Percentiles rank a stretch among this genome's conserved stretches.
Evolutionary conservation across 1,140 invertebrate genomes (phyloP).

Genomic region (Musca vetustissima): DNA sequence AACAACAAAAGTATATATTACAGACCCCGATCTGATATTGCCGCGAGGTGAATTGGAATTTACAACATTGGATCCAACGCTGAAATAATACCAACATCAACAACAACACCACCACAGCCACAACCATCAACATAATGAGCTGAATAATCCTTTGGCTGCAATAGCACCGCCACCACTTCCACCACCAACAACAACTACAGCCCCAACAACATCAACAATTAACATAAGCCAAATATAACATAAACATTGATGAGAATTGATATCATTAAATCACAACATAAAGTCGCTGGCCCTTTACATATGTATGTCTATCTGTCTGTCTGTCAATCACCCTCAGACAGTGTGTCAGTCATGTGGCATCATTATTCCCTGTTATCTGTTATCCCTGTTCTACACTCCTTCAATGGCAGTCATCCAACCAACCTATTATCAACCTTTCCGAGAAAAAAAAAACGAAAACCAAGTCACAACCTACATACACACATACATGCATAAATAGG

Average conservation of each 20-base stretch:
- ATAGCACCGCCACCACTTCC: too few species aligned
- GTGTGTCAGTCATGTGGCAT: neutral
- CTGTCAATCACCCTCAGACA: neutral
- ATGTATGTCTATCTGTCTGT: too few species aligned
- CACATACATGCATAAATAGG: neutral
- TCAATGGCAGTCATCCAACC: too few species aligned
- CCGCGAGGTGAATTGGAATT: conserved; percentile 57
- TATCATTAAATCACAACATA: too few species aligned
- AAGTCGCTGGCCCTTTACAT: too few species aligned
- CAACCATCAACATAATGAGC: neutral
- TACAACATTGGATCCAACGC: conserved; percentile 54
- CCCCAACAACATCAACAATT: neutral
- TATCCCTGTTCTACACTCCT: too few species aligned
- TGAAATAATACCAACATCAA: conserved; percentile 43
- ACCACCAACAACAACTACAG: neutral
- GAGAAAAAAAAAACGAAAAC: too few species aligned
- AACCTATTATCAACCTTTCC: too few species aligned
- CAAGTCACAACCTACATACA: neutral
- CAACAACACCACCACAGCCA: conserved; percentile 4
- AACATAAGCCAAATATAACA: conserved; percentile 1
- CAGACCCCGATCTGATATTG: conserved; percentile 56
- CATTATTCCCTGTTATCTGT: too few species aligned
- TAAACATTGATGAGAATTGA: too few species aligned
- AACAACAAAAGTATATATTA: conserved; percentile 55
- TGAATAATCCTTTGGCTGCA: neutral